phyloP scores from a whole-genome alignment of 1,140 invertebrate species.

The Pachypsylla venusta region DNA sequence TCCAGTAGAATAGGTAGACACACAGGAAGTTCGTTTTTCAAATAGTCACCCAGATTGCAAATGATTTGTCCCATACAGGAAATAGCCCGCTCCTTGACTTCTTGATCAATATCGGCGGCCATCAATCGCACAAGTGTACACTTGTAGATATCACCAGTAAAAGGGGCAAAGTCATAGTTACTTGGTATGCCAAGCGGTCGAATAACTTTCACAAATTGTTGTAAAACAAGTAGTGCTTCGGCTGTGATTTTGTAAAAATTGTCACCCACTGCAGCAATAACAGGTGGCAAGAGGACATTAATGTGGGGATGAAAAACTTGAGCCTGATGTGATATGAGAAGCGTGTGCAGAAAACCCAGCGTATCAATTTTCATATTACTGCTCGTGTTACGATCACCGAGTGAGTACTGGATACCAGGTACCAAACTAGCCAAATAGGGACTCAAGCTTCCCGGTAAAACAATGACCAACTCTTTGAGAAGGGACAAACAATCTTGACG shows the following conservation, averaged over 20 bases:
- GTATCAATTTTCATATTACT: conserved; percentile 99
- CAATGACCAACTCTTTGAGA: conserved; percentile 75
- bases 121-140: conserved; percentile 71
- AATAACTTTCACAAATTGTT: conserved; percentile 89
- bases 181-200: conserved; percentile 59
- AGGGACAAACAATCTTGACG: conserved; percentile 83
- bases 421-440: conserved; percentile 72
- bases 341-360: conserved; percentile 76
- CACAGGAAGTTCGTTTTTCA: conserved; percentile 55
- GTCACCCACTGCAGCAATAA: conserved; percentile 79
- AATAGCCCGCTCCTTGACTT: conserved; percentile 95
- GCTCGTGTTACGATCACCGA: conserved; percentile 80
- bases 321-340: conserved; percentile 68
- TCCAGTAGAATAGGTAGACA: conserved; percentile 92
- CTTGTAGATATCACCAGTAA: conserved; percentile 65
- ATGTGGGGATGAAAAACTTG: conserved; percentile 68
- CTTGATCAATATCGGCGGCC: conserved; percentile 95
- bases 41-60: conserved; percentile 73
- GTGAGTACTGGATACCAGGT: conserved; percentile 37
- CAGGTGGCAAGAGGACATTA: conserved; percentile 64
- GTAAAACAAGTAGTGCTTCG: conserved; percentile 80
- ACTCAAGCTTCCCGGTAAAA: conserved; percentile 73
- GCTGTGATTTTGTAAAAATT: conserved; percentile 97
- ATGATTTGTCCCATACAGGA: conserved; percentile 94
- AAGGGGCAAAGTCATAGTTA: conserved; percentile 59